Conservation (phyloP, 2,113 vertebrate species). For the Lepus europaeus region DNA sequence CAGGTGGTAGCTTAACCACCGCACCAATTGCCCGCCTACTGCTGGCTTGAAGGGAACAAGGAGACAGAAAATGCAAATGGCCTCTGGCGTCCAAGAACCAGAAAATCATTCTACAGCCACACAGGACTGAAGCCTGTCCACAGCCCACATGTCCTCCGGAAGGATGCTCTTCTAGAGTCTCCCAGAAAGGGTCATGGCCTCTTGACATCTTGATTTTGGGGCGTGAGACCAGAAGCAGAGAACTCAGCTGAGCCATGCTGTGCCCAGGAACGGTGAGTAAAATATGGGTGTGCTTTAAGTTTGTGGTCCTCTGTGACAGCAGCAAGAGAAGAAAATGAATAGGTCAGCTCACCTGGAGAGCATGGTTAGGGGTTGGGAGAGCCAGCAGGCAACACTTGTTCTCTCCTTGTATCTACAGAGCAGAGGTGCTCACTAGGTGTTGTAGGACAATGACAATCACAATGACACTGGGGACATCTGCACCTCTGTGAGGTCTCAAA, state of each 20-base stretch:
- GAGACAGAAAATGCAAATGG: background rate
- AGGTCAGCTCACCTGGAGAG: background rate
- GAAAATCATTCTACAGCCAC: background rate
- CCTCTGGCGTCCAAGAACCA: background rate
- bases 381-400: no score
- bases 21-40: no score
- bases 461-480: background rate
- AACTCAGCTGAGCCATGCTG: background rate
- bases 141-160: background rate
- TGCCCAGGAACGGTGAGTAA: no score
- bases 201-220: background rate
- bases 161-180: background rate
- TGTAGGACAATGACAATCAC: no score
- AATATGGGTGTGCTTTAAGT: background rate
- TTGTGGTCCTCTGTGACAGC: background rate
- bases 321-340: background rate
- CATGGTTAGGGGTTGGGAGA: background rate
- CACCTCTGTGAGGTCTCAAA: background rate
- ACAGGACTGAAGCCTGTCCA: background rate
- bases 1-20: no score
- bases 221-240: background rate
- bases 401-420: background rate
- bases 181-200: background rate
- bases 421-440: no score
- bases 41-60: background rate